A percentile compares a stretch with the other conserved stretches of the same genome.
phyloP scores from a whole-genome alignment of 2,888 invertebrate genomes.

The Athetis lepigone region DNA sequence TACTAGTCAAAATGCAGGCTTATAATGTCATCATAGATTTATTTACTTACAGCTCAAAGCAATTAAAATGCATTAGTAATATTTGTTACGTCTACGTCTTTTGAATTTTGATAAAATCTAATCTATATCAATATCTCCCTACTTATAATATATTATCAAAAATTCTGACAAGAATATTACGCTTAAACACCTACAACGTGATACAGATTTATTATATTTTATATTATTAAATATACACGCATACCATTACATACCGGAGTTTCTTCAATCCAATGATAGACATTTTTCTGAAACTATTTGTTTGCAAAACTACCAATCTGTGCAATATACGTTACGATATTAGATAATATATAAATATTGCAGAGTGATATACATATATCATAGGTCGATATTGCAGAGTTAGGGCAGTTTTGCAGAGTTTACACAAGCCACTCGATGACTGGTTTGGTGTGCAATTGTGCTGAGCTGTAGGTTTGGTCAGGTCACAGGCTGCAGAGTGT shows the following conservation, averaged over 20 bases:
- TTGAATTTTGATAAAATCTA: conserved; percentile 4
- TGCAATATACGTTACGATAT: conserved; percentile 5
- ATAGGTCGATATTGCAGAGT: conserved; percentile 21
- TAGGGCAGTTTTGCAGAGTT: conserved; percentile 18
- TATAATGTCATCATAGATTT: background rate
- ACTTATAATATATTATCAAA: conserved; percentile 8
- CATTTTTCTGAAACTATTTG: conserved; percentile 3
- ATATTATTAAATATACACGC: conserved; percentile 7
- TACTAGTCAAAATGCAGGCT: conserved; percentile 5
- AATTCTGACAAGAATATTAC: conserved; percentile 4
- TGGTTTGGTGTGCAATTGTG: conserved; percentile 71
- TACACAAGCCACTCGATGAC: conserved; percentile 87
- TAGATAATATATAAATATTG: background rate
- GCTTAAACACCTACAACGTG: conserved; percentile 14
- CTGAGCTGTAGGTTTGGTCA: conserved; percentile 61
- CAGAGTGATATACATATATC: background rate
- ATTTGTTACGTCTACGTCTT: conserved; percentile 1
- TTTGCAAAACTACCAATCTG: conserved; percentile 15
- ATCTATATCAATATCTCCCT: background rate
- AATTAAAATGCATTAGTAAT: conserved; percentile 11
- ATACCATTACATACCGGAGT: conserved; percentile 45
- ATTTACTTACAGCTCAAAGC: conserved; percentile 6
- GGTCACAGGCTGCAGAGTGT: conserved; percentile 87
- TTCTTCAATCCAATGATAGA: conserved; percentile 33
- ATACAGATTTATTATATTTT: conserved; percentile 15